A percentile compares a stretch with the other conserved stretches of the same genome.
Conservation (phyloP, 1,140 invertebrate species). For the Formica selysi region DNA sequence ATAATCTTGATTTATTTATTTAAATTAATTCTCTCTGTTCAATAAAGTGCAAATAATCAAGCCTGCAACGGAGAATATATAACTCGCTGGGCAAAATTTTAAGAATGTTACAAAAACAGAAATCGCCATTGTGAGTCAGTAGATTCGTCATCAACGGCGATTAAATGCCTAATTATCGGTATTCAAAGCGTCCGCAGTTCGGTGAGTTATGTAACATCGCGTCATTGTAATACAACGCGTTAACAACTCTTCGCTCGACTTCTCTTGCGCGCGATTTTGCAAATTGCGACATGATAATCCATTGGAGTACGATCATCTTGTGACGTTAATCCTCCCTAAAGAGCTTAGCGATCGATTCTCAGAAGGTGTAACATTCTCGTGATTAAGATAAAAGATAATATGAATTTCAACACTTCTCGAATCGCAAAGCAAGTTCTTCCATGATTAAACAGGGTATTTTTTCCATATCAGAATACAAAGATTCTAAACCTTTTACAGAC, state of each 20-base stretch:
- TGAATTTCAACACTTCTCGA: not conserved
- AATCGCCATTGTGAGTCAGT: not conserved
- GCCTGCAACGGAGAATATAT: not conserved
- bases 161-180: conserved; percentile 31
- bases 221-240: conserved; percentile 24
- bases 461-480: not conserved
- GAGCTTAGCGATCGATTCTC: conserved; percentile 26
- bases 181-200: conserved; percentile 25
- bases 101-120: conserved; percentile 13
- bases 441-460: conserved; percentile 28
- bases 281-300: conserved; percentile 31
- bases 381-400: conserved; percentile 35
- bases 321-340: conserved; percentile 1
- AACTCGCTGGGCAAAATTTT: conserved; percentile 2
- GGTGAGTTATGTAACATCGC: conserved; percentile 32
- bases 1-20: conserved; percentile 4
- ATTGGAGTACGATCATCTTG: not conserved
- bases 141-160: conserved; percentile 5
- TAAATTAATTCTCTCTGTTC: not conserved
- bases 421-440: not conserved
- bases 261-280: conserved; percentile 11
- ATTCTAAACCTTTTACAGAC: not conserved
- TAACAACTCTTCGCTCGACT: not conserved
- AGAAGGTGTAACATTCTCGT: conserved; percentile 20
- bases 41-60: conserved; percentile 14